phyloP scores from a whole-genome alignment of 2,113 vertebrate genomes.

The Elaphurus davidianus region DNA sequence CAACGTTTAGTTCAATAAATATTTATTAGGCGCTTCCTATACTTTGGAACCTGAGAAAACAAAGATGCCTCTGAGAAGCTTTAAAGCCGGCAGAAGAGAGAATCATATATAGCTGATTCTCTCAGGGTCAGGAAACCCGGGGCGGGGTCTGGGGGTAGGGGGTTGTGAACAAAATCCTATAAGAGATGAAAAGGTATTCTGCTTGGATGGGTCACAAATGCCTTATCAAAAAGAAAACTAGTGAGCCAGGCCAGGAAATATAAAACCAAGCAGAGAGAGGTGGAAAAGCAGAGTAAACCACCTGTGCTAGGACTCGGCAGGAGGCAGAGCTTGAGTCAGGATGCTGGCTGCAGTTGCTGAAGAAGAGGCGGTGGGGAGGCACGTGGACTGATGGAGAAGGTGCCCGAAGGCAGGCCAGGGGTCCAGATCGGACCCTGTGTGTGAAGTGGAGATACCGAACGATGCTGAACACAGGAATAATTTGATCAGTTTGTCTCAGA shows the following conservation, averaged over 20 bases:
- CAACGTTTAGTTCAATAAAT: neutral
- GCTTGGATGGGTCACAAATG: neutral
- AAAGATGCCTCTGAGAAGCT: neutral
- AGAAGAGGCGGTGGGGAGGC: rapidly evolving
- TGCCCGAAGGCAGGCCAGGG: neutral
- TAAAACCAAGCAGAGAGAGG: neutral
- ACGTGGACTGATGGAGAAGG: rapidly evolving
- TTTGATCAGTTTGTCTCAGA: neutral
- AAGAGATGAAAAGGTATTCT: neutral
- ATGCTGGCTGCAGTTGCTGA: neutral
- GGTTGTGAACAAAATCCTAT: neutral
- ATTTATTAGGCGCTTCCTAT: neutral
- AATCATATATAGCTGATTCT: neutral
- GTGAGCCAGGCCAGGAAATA: neutral
- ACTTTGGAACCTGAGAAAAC: neutral
- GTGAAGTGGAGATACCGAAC: neutral
- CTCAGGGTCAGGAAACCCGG: too few species aligned
- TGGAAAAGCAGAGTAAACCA: neutral
- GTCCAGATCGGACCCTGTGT: neutral
- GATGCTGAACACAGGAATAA: neutral
- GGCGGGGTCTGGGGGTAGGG: too few species aligned
- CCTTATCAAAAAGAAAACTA: neutral
- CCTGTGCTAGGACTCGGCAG: neutral
- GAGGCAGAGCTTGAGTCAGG: neutral
- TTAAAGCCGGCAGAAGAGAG: neutral